Conservation (phyloP, 1,140 invertebrate genomes). For the Conus betulinus region DNA sequence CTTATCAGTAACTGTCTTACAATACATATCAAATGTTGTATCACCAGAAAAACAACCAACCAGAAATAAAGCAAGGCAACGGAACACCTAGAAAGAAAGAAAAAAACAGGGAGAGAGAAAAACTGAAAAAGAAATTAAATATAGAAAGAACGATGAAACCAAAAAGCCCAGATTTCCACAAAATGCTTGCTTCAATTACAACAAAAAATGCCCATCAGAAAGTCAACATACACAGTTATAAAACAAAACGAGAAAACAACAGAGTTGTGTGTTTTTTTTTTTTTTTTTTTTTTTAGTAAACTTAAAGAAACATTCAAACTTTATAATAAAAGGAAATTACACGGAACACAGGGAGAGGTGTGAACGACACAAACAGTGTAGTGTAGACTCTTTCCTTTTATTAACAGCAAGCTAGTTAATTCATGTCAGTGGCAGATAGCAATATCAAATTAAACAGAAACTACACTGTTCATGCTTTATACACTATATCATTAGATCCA, state of each 20-base stretch:
- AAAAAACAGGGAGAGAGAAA: neutral
- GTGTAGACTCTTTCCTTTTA: no score
- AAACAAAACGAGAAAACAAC: no score
- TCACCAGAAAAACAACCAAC: no score
- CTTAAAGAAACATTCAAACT: no score
- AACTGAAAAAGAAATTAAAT: neutral
- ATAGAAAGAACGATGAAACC: neutral
- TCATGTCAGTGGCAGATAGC: neutral
- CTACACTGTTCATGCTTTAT: neutral
- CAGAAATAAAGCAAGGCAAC: neutral
- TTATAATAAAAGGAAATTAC: no score
- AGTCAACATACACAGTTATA: neutral
- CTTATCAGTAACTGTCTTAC: no score
- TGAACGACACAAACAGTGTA: no score
- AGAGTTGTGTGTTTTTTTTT: no score
- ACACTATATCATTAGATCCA: neutral
- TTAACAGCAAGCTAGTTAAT: neutral
- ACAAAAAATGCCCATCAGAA: neutral
- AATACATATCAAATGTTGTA: no score
- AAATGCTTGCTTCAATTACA: neutral
- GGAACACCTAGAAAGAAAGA: neutral
- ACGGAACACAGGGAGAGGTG: no score
- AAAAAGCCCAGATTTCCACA: neutral
- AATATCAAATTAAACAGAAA: neutral
- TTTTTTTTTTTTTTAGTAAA: no score